Evolutionary conservation across 2,113 vertebrate genomes (phyloP), one percentile per base, ranked within the genome.

Genomic region (Puma concolor): DNA sequence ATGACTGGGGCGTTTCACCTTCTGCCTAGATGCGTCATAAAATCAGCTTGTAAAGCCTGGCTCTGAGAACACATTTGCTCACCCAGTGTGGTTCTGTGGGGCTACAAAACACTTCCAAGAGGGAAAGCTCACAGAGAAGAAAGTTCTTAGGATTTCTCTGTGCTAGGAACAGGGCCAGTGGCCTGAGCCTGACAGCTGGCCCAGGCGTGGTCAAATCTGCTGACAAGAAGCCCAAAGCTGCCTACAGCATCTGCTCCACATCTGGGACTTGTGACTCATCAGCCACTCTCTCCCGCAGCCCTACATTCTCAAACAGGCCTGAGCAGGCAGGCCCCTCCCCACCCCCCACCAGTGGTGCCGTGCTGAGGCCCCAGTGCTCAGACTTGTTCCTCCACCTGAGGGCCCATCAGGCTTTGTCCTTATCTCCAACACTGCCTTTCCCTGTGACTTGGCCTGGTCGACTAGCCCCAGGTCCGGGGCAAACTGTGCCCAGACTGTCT

Each of bases 11-110:
- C 23, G 38, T 44, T 97, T 94, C 84, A 54, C 97, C 93, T 95
- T 97, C 96, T 95, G 96, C 96, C 94, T 81, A 50, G 80, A 97
- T 94, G 97, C 7, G 10, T 97, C 98, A 97, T 91, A 77, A 94
- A 94, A 88, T 79, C 94, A 93, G 54, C 94, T 93, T 69, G 81
- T 94, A 92, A 89, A 90, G 66, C 93, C 93, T 95, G 84, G 71
- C 91, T 88, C 89, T 41, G 50, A 64, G 50, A 80, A 85, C 23
- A 88, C 23, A 23, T 91, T 80, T 87, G 74, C 83, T 97, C 81
- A 64, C 83, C 94, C 91, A 88, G 92, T 94, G 67, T 57, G 36
- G 86, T 64, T 97, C 77, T 87, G 81, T 50, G 92, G n/a, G n/a
- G 27, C 93, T 82, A 11, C 19, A 41, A 57, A 31, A 81, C 66